Conservation (phyloP, 23 tunicate genomes). For the Phallusia fumigata region DNA sequence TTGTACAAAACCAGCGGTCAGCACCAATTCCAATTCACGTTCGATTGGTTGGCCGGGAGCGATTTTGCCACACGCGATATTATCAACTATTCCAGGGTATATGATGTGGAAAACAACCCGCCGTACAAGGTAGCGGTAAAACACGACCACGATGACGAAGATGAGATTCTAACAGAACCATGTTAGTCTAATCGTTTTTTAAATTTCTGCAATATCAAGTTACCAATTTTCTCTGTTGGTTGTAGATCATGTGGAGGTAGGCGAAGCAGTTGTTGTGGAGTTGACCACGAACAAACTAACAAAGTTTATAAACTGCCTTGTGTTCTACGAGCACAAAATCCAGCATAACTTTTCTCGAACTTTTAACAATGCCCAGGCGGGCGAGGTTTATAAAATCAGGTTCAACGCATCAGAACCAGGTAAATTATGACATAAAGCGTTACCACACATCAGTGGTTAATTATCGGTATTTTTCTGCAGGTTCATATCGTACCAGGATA, state of each 20-base stretch:
- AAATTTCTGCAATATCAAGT: too few relatives aligned
- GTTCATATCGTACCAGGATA: not conserved
- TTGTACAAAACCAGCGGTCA: slow-evolving; percentile 18
- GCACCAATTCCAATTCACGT: slow-evolving; percentile 16
- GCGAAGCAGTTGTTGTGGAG: not conserved
- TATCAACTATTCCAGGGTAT: slow-evolving; percentile 13
- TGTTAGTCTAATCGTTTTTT: not conserved
- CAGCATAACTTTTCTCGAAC: not conserved
- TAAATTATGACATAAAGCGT: not conserved
- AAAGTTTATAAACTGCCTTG: not conserved
- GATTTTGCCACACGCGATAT: slow-evolving; percentile 10
- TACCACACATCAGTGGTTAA: not conserved
- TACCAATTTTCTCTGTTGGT: too few relatives aligned
- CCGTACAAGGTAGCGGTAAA: not conserved
- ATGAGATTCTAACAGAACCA: not conserved
- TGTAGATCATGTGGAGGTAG: not conserved
- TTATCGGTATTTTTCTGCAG: not conserved
- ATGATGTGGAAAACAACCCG: slow-evolving; percentile 25
- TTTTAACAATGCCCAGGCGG: not conserved
- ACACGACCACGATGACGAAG: not conserved
- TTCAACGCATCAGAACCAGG: not conserved
- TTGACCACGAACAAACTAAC: not conserved
- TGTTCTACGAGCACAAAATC: slow-evolving; percentile 6
- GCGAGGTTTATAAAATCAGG: not conserved
- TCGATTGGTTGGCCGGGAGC: slow-evolving; percentile 16